A percentile compares a stretch with the other conserved stretches of the same genome.
These are phyloP conservation scores for Chauna torquata DNA, from an alignment of 2,113 vertebrate genomes.

Conservation along the genomic window DNA sequence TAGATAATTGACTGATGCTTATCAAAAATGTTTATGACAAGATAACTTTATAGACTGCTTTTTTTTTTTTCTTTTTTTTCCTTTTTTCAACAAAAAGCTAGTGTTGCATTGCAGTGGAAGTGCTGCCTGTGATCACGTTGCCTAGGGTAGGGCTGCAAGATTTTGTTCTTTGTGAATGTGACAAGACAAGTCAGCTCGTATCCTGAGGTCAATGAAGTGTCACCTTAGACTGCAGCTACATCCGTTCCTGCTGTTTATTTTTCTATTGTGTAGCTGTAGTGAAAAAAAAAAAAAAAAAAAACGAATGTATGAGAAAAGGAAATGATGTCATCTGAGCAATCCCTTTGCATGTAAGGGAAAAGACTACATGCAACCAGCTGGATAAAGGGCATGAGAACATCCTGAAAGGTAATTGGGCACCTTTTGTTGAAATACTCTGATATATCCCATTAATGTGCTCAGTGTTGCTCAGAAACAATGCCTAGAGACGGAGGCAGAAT, in stretches of 20 bases:
- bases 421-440: neutral
- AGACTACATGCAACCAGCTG: neutral
- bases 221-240: constrained; percentile 5
- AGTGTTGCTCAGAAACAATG: neutral
- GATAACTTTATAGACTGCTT: neutral
- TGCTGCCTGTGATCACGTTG: neutral
- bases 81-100: neutral
- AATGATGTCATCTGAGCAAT: constrained; percentile 36
- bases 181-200: neutral
- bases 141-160: neutral
- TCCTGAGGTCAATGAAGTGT: constrained; percentile 44
- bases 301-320: constrained; percentile 15
- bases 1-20: neutral
- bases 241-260: constrained; percentile 49
- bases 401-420: constrained; percentile 17
- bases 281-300: constrained; percentile 8
- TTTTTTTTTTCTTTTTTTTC: neutral
- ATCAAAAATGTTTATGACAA: neutral
- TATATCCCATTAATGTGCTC: neutral
- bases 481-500: neutral
- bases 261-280: constrained; percentile 47
- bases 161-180: neutral
- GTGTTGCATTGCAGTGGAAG: neutral
- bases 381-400: constrained; percentile 50
- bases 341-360: neutral